Conservation (phyloP, 2,113 vertebrate species). For the Prunella himalayana region DNA sequence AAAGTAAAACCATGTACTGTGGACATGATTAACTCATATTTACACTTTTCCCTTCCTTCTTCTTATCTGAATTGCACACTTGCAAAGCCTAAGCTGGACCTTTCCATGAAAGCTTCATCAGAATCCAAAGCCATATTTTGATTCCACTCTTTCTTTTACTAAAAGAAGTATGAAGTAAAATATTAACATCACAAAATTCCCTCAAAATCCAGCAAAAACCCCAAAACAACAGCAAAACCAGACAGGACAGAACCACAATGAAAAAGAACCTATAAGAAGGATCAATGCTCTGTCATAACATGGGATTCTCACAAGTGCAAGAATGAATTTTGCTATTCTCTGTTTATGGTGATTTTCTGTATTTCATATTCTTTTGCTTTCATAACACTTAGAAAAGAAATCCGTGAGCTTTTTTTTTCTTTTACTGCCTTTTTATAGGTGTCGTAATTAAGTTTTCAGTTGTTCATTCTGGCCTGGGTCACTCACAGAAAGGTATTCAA, state of each 20-base stretch:
- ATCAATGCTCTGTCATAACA: neutral
- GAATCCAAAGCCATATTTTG: neutral
- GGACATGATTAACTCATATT: neutral
- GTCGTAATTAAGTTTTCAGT: neutral
- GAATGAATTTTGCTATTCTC: neutral
- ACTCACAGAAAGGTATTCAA: neutral
- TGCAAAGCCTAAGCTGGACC: neutral
- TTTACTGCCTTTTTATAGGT: neutral
- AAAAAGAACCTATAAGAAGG: neutral
- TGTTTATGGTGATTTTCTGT: neutral
- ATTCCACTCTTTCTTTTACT: neutral
- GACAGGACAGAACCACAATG: neutral
- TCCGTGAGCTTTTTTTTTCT: neutral
- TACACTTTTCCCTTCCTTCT: neutral
- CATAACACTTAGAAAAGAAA: neutral
- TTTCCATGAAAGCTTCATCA: neutral
- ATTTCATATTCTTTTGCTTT: neutral
- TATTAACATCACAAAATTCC: neutral
- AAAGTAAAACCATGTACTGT: neutral
- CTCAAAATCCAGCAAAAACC: rapidly evolving
- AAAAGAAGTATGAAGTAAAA: neutral
- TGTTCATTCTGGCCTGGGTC: neutral
- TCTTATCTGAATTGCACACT: neutral
- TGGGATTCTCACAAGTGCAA: neutral
- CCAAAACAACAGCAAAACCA: neutral